These are phyloP conservation scores for Drosophila algonquin DNA, from an alignment of 2,888 invertebrate genomes.

Conservation along the genomic window DNA sequence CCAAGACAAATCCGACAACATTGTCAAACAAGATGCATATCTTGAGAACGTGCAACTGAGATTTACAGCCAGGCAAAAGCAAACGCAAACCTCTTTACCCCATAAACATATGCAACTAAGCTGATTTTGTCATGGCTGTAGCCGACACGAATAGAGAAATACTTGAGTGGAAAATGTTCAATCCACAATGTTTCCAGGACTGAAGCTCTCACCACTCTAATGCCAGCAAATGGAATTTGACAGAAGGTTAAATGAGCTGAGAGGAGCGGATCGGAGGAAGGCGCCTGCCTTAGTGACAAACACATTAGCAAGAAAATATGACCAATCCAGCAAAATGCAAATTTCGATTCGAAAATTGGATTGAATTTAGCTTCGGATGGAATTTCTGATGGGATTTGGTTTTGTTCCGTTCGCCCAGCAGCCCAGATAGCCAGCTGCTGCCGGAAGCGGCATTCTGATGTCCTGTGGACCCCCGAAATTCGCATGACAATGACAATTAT, in stretches of 20 bases:
- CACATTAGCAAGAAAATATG: conserved; percentile 37
- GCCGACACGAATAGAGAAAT: neutral
- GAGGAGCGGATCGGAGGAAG: conserved; percentile 1
- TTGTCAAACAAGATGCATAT: conserved; percentile 30
- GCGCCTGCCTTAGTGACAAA: conserved; percentile 17
- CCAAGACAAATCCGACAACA: conserved; percentile 31
- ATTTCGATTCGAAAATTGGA: conserved; percentile 39
- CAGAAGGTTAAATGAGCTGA: conserved; percentile 14
- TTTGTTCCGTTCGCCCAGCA: neutral
- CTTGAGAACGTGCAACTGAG: conserved; percentile 16
- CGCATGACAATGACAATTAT: conserved; percentile 73
- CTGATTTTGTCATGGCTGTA: neutral
- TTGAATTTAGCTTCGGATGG: conserved; percentile 13
- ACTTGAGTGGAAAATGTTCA: neutral
- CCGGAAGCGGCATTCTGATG: conserved; percentile 35
- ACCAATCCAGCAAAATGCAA: conserved; percentile 14
- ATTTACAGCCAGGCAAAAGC: conserved; percentile 8
- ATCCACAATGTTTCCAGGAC: neutral
- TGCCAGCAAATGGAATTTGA: conserved; percentile 16
- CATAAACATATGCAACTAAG: neutral
- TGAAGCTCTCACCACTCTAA: conserved; percentile 1
- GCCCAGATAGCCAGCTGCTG: conserved; percentile 8
- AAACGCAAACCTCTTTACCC: neutral
- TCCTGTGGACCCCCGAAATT: conserved; percentile 30
- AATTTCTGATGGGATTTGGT: neutral